Base-by-base conservation (phyloP, 2,797 vertebrate genomes). In the Oceanodroma leucorhoa region DNA sequence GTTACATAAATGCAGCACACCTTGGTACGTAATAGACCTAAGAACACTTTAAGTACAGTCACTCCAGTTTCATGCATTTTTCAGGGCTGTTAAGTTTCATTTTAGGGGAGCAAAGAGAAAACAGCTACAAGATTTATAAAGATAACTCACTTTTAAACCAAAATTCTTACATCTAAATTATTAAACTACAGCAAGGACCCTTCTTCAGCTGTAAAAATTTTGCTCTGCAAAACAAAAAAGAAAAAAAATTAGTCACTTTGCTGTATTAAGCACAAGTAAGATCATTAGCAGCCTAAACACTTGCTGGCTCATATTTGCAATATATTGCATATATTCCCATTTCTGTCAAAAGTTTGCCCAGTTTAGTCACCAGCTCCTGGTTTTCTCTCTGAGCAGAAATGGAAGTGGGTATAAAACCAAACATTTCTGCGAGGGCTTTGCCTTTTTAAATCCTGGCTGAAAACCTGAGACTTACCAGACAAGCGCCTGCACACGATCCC, bases 181-280 rank as follows among this genome's bases (percentile, higher is more conserved):
- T 48, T 86, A 62, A 78, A 88, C 83, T 94, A 89, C 80, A 79
- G 53, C 51, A 88, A 62, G 45, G 53, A 84, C 23, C 30, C 18
- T 71, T 92, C 93, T 94, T 94, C 94, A 78, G 81, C 54, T 90
- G 87, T 67, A 87, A 58, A 34, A 69, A 58, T 51, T 93, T 77
- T 93, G 26, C 29, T 90, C 97, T 97, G 96, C 40, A 97, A 96
- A 92, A 95, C 43, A 97, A 87, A 77, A 19, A 36, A 67, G 1
- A 3, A 16, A 29, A 40, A 48, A 17, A 62, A 75, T 95, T 91
- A 97, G 66, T 95, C n/a, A 88, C 24, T 70, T 82, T 7, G 11
- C 32, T 72, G 34, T 62, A 79, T 43, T 62, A 78, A 76, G 17
- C 26, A 83, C 43, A 78, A 50, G 13, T 9, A 83, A 70, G 48